These are phyloP conservation scores for Lipophrys pholis DNA, from an alignment of 2,113 vertebrate genomes.

Conservation along the genomic window DNA sequence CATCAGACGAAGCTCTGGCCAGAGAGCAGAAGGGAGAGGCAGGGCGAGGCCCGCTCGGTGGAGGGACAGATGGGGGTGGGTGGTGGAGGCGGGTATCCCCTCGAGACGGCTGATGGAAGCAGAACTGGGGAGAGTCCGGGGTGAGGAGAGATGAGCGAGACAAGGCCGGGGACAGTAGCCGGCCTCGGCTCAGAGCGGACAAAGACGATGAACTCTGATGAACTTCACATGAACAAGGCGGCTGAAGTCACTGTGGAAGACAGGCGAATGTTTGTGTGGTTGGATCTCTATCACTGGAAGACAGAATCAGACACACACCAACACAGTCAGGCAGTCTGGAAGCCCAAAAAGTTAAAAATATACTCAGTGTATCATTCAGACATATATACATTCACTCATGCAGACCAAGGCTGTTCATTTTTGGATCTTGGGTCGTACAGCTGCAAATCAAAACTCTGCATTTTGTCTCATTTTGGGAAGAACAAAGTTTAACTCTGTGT, in stretches of 20 bases:
- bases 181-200: constrained; percentile 53
- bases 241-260: constrained; percentile 42
- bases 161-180: constrained; percentile 56
- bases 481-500: too few species aligned
- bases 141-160: constrained; percentile 62
- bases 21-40: constrained; percentile 51
- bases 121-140: constrained; percentile 37
- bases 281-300: constrained; percentile 23
- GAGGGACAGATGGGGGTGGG: constrained; percentile 40
- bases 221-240: constrained; percentile 49
- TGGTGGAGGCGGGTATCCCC: constrained; percentile 46
- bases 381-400: too few species aligned
- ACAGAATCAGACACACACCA: background rate
- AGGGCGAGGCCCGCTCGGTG: constrained; percentile 44
- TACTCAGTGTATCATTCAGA: too few species aligned
- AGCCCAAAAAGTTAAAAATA: too few species aligned
- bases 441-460: too few species aligned
- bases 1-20: constrained; percentile 67
- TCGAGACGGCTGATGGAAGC: constrained; percentile 50
- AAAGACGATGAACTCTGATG: constrained; percentile 69
- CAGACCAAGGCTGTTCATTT: too few species aligned
- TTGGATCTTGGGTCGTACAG: too few species aligned
- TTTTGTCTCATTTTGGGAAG: too few species aligned
- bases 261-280: constrained; percentile 34
- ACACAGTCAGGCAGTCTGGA: background rate